Base-by-base conservation (phyloP, 2,888 invertebrate genomes). In the Sylvicola cinctus region DNA sequence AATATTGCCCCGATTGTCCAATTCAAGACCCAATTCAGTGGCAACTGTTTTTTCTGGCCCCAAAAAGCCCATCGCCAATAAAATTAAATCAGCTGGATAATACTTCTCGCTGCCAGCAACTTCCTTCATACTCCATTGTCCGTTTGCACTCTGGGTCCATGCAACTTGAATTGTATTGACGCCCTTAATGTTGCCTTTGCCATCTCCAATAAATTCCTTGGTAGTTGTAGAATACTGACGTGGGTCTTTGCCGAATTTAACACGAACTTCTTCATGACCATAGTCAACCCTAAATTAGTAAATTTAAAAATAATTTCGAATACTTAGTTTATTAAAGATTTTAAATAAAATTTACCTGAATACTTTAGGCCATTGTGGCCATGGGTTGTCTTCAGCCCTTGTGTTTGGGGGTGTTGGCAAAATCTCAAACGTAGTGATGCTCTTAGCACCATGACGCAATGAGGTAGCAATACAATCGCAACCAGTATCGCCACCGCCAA, bases 381-480 rank as follows among this genome's bases (percentile, higher is more conserved):
- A 98, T 1, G 96, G 96, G 60, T 98, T 98, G 55, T 90, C 90
- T 12, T 65, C 63, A 11, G 78, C 76, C 25, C 98, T 68, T 16
- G 63, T 65, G 3, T 65, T 63, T 35, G 87, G 83, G 12, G 96
- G 96, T 48, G 84, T 76, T 0, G 96, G 95, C 33, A 98, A 64
- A 49, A 98, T 98, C 65, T 98, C 98, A 60, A 98, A 98, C 2
- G 91, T 83, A 1, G 85, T 87, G 47, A 98, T 88, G 3, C 74
- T 72, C 48, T 73, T 76, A 12, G 36, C 36, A 33, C 95, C 93
- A 64, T 93, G 72, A 8, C 96, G 70, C 38, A 96, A 66, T 1
- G 93, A 88, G 1, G 96, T 98, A 13, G 88, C 96, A 55, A 98
- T 96, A 56, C 98, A 98, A 66, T 98, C 98, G 55, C 91, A 93